These are phyloP conservation scores for Actinernus sp. DNA, from an alignment of 92 coral and sea anemone genomes.

Conservation along the genomic window DNA sequence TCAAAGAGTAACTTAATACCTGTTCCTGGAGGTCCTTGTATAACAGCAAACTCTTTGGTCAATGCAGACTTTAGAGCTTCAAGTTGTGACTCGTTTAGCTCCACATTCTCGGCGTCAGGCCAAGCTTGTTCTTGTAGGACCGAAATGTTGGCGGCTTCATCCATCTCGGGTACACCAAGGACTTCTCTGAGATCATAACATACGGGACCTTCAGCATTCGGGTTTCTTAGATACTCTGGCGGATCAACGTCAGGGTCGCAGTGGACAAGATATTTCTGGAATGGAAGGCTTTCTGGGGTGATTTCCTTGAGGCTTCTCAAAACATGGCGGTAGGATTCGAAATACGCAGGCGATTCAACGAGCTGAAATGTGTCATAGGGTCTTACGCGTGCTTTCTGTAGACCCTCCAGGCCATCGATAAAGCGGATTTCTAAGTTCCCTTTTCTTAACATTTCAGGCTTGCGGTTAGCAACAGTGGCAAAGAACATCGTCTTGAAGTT, in stretches of 20 bases:
- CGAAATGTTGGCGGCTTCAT: slow-evolving; percentile 31
- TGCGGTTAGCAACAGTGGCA: slow-evolving; percentile 91
- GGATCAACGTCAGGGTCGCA: slow-evolving; percentile 74
- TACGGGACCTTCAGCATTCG: slow-evolving; percentile 3
- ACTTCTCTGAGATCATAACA: slow-evolving; percentile 69
- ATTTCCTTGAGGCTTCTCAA: slow-evolving; percentile 71
- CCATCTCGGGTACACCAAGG: slow-evolving; percentile 12
- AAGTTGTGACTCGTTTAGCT: slow-evolving; percentile 77
- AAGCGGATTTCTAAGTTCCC: slow-evolving; percentile 84
- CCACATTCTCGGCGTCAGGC: slow-evolving; percentile 61
- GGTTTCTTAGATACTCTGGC: slow-evolving; percentile 65
- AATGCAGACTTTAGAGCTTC: slow-evolving; percentile 81
- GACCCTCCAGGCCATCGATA: slow-evolving; percentile 61
- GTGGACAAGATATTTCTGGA: slow-evolving; percentile 77
- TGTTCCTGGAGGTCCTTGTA: slow-evolving; percentile 98
- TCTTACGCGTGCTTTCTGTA: slow-evolving; percentile 9
- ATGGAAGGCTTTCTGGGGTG: slow-evolving; percentile 66
- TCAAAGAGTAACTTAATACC: slow-evolving; percentile 33
- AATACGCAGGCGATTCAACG: slow-evolving; percentile 95
- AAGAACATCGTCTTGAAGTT: slow-evolving; percentile 77
- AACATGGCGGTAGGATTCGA: slow-evolving; percentile 87
- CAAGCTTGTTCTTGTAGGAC: slow-evolving; percentile 57
- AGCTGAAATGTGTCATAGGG: slow-evolving; percentile 36
- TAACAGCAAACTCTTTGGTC: slow-evolving; percentile 88
- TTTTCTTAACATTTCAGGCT: slow-evolving; percentile 59